phyloP scores from a whole-genome alignment of 2,888 invertebrate species.

The Anoplius nigerrimus region DNA sequence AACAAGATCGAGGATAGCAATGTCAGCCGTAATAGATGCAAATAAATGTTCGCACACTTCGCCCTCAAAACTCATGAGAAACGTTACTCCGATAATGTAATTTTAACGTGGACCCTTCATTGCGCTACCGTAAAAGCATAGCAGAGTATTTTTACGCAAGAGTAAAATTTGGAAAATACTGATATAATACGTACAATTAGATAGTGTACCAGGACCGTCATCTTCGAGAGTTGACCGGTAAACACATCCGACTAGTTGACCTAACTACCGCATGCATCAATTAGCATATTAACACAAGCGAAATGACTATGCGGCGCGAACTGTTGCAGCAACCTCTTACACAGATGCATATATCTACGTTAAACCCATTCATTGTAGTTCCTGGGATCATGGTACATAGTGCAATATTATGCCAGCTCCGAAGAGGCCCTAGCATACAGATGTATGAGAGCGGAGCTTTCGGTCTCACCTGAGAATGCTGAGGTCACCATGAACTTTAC shows the following conservation, averaged over 20 bases:
- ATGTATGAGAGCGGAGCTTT: constrained; percentile 88
- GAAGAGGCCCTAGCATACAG: constrained; percentile 90
- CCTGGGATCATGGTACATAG: constrained; percentile 89
- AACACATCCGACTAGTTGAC: too few species aligned
- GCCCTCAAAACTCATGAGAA: too few species aligned
- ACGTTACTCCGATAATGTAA: too few species aligned
- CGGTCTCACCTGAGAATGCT: constrained; percentile 75
- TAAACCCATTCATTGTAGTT: constrained; percentile 76
- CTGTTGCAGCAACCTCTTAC: constrained; percentile 1
- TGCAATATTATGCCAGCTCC: constrained; percentile 92
- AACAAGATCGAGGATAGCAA: background rate
- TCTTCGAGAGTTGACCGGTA: background rate
- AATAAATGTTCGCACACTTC: too few species aligned
- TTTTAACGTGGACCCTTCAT: too few species aligned
- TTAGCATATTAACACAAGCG: constrained; percentile 34
- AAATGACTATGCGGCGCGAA: constrained; percentile 16
- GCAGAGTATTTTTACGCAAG: too few species aligned
- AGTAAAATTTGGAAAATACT: too few species aligned
- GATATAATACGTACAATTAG: too few species aligned
- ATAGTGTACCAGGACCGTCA: background rate
- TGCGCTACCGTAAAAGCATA: too few species aligned
- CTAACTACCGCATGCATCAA: constrained; percentile 10
- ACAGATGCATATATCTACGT: constrained; percentile 10
- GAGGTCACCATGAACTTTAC: constrained; percentile 93
- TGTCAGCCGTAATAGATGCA: too few species aligned